Conservation (phyloP, 2,888 invertebrate genomes). For the Tortrix viridana region DNA sequence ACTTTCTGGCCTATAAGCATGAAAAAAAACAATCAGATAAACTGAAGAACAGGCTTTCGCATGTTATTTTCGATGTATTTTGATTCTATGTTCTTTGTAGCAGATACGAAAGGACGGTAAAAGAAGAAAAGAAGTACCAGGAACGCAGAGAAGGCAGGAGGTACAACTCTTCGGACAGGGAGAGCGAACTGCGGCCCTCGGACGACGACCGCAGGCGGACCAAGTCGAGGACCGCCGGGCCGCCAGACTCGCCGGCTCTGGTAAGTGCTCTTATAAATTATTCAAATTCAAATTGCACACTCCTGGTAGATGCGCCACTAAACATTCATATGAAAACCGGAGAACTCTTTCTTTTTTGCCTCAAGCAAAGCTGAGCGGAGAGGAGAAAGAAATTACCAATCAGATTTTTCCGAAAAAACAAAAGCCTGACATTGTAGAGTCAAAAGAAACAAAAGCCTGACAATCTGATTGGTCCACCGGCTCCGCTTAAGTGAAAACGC, state of each 20-base stretch:
- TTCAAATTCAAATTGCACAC: too few relatives aligned
- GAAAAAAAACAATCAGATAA: too few relatives aligned
- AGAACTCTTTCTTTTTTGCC: too few relatives aligned
- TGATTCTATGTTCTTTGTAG: not conserved
- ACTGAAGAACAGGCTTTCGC: not conserved
- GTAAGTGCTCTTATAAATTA: slow-evolving; percentile 54
- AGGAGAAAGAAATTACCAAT: too few relatives aligned
- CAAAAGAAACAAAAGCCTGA: too few relatives aligned
- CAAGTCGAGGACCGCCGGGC: slow-evolving; percentile 65
- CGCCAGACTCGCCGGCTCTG: slow-evolving; percentile 74
- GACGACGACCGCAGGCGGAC: slow-evolving; percentile 66
- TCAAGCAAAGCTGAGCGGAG: too few relatives aligned
- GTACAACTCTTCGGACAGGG: slow-evolving; percentile 83
- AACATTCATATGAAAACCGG: not conserved
- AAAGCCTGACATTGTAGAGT: too few relatives aligned
- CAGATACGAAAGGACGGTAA: slow-evolving; percentile 64
- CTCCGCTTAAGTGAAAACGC: too few relatives aligned
- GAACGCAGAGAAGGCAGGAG: slow-evolving; percentile 74
- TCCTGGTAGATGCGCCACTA: not conserved
- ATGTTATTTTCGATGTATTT: too few relatives aligned
- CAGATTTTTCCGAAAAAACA: too few relatives aligned
- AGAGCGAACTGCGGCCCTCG: slow-evolving; percentile 72
- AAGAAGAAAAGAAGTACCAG: slow-evolving; percentile 64
- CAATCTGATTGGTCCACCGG: too few relatives aligned
- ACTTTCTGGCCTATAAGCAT: too few relatives aligned